Evolutionary conservation across 2,797 vertebrate genomes (phyloP), one percentile per base, ranked within the genome.

Genomic region (Silurus lanzhouensis): DNA sequence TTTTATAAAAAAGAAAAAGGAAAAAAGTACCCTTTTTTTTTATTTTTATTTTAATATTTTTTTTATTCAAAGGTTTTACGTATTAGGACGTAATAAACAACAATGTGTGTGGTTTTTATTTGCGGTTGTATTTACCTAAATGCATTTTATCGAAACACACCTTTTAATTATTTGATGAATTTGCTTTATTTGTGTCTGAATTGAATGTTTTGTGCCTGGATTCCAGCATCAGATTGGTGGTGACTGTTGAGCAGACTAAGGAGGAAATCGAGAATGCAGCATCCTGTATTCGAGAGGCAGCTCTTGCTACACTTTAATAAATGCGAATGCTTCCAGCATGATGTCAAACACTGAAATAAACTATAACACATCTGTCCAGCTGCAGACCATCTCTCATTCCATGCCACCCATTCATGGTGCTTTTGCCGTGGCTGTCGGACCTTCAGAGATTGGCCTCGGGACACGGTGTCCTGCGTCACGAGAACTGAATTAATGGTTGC

Each of bases 201-300:
- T 38, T 57, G 64, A 82, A 61, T 13, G 4, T 25, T 14, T 14
- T 66, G 5, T 84, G 17, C 14, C 8, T 77, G 63, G 81, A 61
- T 81, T 63, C 84, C 13, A 99, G 98, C 89, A 96, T 99, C 90
- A 94, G 98, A 83, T 95, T 99, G 83, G 96, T 98, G 88, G 87
- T 98, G 87, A 98, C 97, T 1, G 89, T 98, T 52, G 95, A 98
- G 89, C 98, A 99, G 87, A 97, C 96, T 0, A 95, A 96, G 20
- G 93, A 97, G 80, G 97, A 99, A 72, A 93, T 99, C 89, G 92
- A 96, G 87, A 96, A 90, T 87, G 96, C 96, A 0, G 95, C 96
- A 6, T 92, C 92, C 9, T 94, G 96, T 60, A 96, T 99, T 91
- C 95, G 92, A 84, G 96, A 96, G 82, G 98, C 96, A 52, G 95